Base-by-base conservation (phyloP, 1,140 invertebrate genomes). In the Potamilus streckersoni region DNA sequence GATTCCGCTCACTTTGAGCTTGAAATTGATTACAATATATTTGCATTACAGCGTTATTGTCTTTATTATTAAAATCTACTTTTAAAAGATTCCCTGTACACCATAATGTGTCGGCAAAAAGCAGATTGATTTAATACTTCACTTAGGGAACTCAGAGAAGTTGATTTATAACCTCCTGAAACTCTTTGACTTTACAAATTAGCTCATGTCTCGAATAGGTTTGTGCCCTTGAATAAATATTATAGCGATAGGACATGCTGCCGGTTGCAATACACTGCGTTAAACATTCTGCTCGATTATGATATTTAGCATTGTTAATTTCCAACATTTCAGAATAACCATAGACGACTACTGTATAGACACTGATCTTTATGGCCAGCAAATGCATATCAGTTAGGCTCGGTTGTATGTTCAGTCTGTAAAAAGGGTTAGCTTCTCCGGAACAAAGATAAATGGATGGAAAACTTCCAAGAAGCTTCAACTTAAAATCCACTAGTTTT, bases 311-410 rank as follows among this genome's bases (percentile, higher is more conserved):
- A 60, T 69, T 71, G 20, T 56, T 55, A 13, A 59, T 67, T 59
- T 71, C 57, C 70, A 77, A 49, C 5, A 67, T 71, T 49, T 71
- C 59, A 19, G 74, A 56, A 66, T 77, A 69, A 11, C 69, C 64
- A 19, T 64, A 67, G 19, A 74, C 68, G 57, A 74, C 20, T 17
- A 56, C 60, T 0, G 64, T 60, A 31, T 67, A 71, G 16, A 70
- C 66, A 59, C 55, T 64, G 6, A 67, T 60, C 17, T 77, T 77
- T 17, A n/a, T 56, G 13, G 63, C 69, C 1, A 57, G 55, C n/a
- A 77, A 58, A 23, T 77, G 67, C 5, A 77, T 61, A 27, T 77
- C 75, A 15, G 63, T 57, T 12, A 77, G 49, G 17, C 38, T 61
- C 16, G 72, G 56, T 55, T 67, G 60, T 38, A 61, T 72, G 49